Conservation (phyloP, 1,140 invertebrate species). For the Popillia japonica region DNA sequence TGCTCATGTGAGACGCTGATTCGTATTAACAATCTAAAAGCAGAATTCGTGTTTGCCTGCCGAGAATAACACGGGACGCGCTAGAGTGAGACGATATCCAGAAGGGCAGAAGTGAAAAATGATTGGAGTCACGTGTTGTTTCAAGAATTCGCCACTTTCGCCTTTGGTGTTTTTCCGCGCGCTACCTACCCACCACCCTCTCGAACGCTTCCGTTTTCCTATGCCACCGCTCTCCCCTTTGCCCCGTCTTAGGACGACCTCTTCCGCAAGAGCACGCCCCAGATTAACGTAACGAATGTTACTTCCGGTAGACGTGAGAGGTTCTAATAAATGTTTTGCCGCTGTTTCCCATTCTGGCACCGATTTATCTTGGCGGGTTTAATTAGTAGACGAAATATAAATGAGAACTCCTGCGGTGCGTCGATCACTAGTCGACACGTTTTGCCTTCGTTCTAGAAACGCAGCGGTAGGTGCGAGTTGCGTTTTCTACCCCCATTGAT, state of each 20-base stretch:
- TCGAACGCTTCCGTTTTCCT: neutral
- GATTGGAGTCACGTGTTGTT: constrained; percentile 28
- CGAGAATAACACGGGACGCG: neutral
- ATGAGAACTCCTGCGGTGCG: constrained; percentile 21
- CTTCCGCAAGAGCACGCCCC: constrained; percentile 25
- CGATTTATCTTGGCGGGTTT: constrained; percentile 33
- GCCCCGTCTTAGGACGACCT: neutral
- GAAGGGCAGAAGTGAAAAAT: constrained; percentile 31
- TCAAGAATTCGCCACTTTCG: constrained; percentile 27
- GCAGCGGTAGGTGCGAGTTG: neutral
- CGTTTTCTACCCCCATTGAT: neutral
- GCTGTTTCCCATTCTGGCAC: constrained; percentile 32
- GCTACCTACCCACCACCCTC: neutral
- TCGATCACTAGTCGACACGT: constrained; percentile 25
- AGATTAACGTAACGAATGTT: constrained; percentile 35
- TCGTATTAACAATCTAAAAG: neutral
- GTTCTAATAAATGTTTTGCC: constrained; percentile 35
- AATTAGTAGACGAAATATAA: constrained; percentile 35
- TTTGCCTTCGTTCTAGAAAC: neutral
- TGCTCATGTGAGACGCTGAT: neutral
- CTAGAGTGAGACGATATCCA: constrained; percentile 23
- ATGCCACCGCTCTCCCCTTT: neutral
- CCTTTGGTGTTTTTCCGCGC: neutral
- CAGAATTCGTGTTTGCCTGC: neutral
- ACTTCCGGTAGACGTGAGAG: constrained; percentile 32